Percentiles rank a stretch among this genome's conserved stretches.
Conservation (phyloP, 2,888 invertebrate species). For the Andrena camellia region DNA sequence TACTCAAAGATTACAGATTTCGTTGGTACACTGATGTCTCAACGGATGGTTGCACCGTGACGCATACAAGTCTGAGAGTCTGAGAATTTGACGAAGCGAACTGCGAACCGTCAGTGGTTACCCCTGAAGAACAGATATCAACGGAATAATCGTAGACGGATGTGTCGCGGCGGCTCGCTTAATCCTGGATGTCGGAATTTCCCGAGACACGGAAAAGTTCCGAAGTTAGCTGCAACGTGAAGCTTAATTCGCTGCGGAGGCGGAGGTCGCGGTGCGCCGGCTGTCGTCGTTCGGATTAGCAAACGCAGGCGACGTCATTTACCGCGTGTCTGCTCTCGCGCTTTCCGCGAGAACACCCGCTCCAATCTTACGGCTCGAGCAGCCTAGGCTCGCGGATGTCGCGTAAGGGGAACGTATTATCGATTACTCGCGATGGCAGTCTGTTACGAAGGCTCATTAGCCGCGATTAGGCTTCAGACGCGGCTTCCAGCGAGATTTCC, state of each 20-base stretch:
- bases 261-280: slow-evolving; percentile 9
- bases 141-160: slow-evolving; percentile 42
- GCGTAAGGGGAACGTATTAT: slow-evolving; percentile 13
- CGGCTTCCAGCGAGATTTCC: neutral
- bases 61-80: no score
- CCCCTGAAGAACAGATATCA: slow-evolving; percentile 19
- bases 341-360: neutral
- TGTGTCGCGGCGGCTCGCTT: slow-evolving; percentile 12
- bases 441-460: neutral
- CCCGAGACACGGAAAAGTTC: slow-evolving; percentile 31
- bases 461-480: neutral
- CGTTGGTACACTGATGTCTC: no score
- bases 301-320: slow-evolving; percentile 35
- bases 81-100: neutral
- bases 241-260: slow-evolving; percentile 17
- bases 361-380: neutral
- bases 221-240: slow-evolving; percentile 31
- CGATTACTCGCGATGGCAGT: slow-evolving; percentile 21
- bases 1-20: no score
- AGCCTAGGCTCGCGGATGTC: slow-evolving; percentile 6
- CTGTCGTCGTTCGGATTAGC: slow-evolving; percentile 59
- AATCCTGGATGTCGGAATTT: slow-evolving; percentile 20
- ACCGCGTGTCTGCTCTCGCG: slow-evolving; percentile 4
- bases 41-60: neutral
- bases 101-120: slow-evolving; percentile 22